A percentile compares a stretch with the other conserved stretches of the same genome.
Evolutionary conservation across 1,140 invertebrate genomes (phyloP).

Genomic region (Cyphomyrmex costatus): DNA sequence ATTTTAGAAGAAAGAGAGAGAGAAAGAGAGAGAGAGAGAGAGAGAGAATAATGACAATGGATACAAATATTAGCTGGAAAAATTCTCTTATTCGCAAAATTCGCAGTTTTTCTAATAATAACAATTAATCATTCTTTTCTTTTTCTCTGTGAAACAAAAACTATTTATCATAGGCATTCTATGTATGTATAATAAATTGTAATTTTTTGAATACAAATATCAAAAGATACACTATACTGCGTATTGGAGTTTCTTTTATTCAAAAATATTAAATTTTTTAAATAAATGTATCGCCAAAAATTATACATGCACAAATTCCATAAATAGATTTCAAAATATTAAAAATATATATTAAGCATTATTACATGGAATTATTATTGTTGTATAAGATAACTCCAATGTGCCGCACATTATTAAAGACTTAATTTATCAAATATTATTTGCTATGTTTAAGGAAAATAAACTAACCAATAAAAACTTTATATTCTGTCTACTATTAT

Average conservation of each 20-base stretch:
- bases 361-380: not conserved
- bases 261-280: not conserved
- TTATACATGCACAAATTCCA: slow-evolving; percentile 10
- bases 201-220: not conserved
- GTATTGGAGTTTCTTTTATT: not conserved
- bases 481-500: too few relatives aligned
- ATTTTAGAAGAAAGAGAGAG: too few relatives aligned
- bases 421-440: too few relatives aligned
- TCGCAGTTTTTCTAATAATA: not conserved
- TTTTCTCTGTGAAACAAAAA: slow-evolving; percentile 8
- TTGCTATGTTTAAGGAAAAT: too few relatives aligned
- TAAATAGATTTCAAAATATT: not conserved
- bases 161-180: not conserved
- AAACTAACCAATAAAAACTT: too few relatives aligned
- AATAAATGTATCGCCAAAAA: not conserved
- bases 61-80: not conserved
- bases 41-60: not conserved
- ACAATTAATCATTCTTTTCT: not conserved
- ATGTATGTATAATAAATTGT: not conserved
- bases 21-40: too few relatives aligned
- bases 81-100: slow-evolving; percentile 17
- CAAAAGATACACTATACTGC: not conserved
- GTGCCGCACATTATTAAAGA: too few relatives aligned
- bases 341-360: not conserved
- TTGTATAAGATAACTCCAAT: not conserved